Base-by-base conservation (phyloP, 37 sponge, comb jelly and placozoan genomes). In the Aplysina aerophoba region DNA sequence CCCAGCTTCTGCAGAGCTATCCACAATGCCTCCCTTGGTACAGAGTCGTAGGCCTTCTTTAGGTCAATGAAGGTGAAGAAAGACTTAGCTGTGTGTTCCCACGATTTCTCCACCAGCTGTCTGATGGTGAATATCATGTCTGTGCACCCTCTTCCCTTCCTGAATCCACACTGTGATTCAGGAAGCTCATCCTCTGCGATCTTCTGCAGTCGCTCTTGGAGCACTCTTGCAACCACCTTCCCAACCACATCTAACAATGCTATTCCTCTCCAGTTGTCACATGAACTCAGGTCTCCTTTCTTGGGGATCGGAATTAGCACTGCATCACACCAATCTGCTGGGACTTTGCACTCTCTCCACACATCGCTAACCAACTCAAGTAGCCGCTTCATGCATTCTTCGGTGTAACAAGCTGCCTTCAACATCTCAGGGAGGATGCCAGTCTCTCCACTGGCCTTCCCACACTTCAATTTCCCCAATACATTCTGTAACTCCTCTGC, bases 1-100 rank as follows among this genome's bases (percentile, higher is more conserved):
- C 81, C 81, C 25, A 80, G 57, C 81, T 80, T 80, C 58, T 44
- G 25, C 25, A 80, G 81, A 8, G 81, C 57, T 19, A 80, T 57
- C 69, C 69, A 67, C 69, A 67, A 67, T 67, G 69, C 69, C 22
- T 67, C 28, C 28, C 69, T 67, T 67, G 69, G 69, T 67, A 67
- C 69, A 25, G 28, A 67, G 28, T 67, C 69, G 28, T 67, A 67
- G 14, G 69, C 69, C 28, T 67, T 67, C 28, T 67, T 16, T n/a
- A 67, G 69, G 69, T 67, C 69, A 67, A 67, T 67, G 27, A 67
- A 67, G 27, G 69, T 67, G 28, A 67, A 16, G 28, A 67, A 67
- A 24, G 28, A n/a, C 28, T 67, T 67, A 67, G 69, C 69, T n/a
- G 69, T 25, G 28, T 67, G 69, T 22, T 67, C 69, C 69, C 69